phyloP scores from a whole-genome alignment of 2,113 vertebrate species.

The Loxodonta africana region DNA sequence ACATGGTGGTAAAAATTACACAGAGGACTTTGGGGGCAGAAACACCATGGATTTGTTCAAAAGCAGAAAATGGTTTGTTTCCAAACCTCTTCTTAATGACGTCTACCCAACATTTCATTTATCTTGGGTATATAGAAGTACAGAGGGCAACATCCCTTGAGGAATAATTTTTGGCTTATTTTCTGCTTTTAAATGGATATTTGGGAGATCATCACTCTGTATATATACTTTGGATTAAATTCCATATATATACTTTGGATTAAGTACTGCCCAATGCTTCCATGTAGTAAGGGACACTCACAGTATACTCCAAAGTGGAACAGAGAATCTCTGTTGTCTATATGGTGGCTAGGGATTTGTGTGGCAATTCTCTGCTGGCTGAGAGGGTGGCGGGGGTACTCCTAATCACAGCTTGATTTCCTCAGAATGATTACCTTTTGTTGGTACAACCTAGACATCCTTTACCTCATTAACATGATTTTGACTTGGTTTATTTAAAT shows the following conservation, averaged over 20 bases:
- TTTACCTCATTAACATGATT: background rate
- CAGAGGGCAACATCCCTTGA: background rate
- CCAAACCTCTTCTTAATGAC: background rate
- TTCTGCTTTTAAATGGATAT: background rate
- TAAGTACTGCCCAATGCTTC: background rate
- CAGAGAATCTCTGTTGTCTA: background rate
- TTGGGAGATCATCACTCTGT: background rate
- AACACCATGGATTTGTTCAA: background rate
- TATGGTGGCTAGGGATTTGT: background rate
- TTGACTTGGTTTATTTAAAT: conserved; percentile 29
- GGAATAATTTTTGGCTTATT: conserved; percentile 24
- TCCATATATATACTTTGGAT: background rate
- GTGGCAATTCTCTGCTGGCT: background rate
- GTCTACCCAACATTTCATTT: background rate
- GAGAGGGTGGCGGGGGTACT: background rate
- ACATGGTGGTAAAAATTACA: conserved; percentile 17
- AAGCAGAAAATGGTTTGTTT: conserved; percentile 13
- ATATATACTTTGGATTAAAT: conserved; percentile 5
- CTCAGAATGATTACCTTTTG: background rate
- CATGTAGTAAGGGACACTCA: conserved; percentile 2
- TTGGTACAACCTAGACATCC: background rate
- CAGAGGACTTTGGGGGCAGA: background rate
- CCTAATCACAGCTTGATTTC: background rate
- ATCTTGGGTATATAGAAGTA: background rate
- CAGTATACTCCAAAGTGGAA: background rate